Conservation (phyloP, 2,888 invertebrate genomes). For the Apodemia hepburni region DNA sequence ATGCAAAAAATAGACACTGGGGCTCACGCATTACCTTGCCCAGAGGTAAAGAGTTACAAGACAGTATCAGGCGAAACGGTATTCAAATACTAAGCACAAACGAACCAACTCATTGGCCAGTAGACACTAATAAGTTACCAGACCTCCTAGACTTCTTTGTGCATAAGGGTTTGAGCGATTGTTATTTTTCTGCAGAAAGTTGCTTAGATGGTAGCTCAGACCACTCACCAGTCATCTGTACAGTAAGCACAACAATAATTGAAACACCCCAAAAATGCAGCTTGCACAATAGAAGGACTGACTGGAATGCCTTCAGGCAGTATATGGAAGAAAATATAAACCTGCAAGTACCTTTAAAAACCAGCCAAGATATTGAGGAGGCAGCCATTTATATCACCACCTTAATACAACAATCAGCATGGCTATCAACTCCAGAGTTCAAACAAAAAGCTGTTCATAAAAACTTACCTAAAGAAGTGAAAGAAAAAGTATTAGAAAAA, state of each 20-base stretch:
- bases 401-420: background rate
- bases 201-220: no score
- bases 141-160: no score
- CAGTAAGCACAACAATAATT: no score
- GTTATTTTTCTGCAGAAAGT: no score
- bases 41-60: conserved; percentile 12
- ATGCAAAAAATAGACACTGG: conserved; percentile 24
- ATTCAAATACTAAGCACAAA: no score
- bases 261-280: no score
- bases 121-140: no score
- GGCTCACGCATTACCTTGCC: conserved; percentile 19
- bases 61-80: no score
- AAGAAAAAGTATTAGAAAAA: background rate
- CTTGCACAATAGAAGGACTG: background rate
- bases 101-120: no score
- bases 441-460: background rate
- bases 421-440: background rate
- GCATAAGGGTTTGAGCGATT: no score
- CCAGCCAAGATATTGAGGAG: background rate
- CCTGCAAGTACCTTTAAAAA: background rate
- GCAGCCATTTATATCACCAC: background rate
- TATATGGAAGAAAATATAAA: background rate
- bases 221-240: no score
- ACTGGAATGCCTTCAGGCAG: background rate
- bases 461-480: background rate